Evolutionary conservation across 2,888 invertebrate genomes (phyloP).

Genomic region (Macaria notata): DNA sequence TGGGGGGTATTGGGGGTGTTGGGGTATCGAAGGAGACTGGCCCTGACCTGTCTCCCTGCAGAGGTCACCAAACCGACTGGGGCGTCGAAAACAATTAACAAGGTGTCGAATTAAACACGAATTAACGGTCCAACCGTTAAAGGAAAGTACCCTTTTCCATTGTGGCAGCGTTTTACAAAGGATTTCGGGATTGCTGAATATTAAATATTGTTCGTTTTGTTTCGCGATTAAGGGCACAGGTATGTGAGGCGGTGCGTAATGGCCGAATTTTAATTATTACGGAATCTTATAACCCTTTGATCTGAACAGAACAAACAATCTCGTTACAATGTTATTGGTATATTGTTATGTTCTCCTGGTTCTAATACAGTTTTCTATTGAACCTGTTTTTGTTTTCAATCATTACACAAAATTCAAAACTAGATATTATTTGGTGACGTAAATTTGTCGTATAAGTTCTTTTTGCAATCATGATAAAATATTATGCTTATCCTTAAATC

Average conservation of each 20-base stretch:
- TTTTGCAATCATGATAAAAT: too few species aligned
- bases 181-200: constrained; percentile 79
- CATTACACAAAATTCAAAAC: too few species aligned
- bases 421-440: too few species aligned
- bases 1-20: constrained; percentile 53
- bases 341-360: constrained; percentile 21
- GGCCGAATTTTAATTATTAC: constrained; percentile 53
- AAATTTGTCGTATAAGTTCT: too few species aligned
- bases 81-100: constrained; percentile 81
- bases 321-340: constrained; percentile 27
- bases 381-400: not conserved
- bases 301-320: constrained; percentile 29
- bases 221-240: constrained; percentile 62
- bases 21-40: constrained; percentile 56
- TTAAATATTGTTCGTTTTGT: constrained; percentile 79
- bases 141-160: constrained; percentile 80
- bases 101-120: constrained; percentile 83
- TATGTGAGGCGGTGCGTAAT: constrained; percentile 52
- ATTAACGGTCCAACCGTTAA: constrained; percentile 78
- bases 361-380: not conserved
- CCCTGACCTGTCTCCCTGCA: constrained; percentile 58
- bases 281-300: constrained; percentile 38
- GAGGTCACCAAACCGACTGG: constrained; percentile 78
- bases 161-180: constrained; percentile 74
- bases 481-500: too few species aligned